Evolutionary conservation across 2,113 vertebrate species (phyloP).

Genomic region (Nanorana parkeri): DNA sequence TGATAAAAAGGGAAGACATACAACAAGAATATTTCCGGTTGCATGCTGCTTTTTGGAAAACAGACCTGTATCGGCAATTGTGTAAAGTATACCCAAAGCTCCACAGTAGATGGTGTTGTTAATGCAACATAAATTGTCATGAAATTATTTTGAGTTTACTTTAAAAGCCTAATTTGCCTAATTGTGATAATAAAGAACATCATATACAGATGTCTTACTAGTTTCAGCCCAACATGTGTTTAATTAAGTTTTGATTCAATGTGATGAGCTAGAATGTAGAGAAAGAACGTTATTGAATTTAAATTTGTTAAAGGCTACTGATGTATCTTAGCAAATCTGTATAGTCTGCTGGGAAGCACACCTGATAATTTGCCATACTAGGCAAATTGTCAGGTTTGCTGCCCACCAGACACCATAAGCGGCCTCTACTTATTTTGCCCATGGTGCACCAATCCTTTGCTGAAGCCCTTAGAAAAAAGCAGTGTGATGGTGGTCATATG

Average conservation of each 20-base stretch:
- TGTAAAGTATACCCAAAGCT: conserved; percentile 23
- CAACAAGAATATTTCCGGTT: neutral
- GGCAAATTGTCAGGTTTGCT: too few species aligned
- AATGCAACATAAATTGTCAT: conserved; percentile 59
- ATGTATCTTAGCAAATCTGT: neutral
- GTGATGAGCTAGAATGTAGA: neutral
- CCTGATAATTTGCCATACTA: too few species aligned
- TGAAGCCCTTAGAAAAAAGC: too few species aligned
- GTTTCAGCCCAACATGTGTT: conserved; percentile 66
- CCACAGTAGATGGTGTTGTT: conserved; percentile 58
- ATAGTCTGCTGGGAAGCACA: too few species aligned
- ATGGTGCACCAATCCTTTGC: too few species aligned
- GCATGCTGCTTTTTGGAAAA: neutral
- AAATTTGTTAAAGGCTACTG: neutral
- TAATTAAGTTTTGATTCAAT: conserved; percentile 63
- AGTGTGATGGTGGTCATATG: too few species aligned
- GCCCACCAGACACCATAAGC: too few species aligned
- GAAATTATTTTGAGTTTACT: conserved; percentile 67
- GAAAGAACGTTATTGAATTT: conserved; percentile 15
- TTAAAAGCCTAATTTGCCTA: conserved; percentile 67
- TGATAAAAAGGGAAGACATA: neutral
- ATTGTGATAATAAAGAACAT: conserved; percentile 67
- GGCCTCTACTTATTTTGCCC: too few species aligned
- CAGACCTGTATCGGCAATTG: neutral
- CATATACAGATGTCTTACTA: conserved; percentile 51